A percentile compares a stretch with the other conserved stretches of the same genome.
These are phyloP conservation scores for Schizaphis graminum DNA, from an alignment of 2,888 invertebrate genomes.

Conservation along the genomic window DNA sequence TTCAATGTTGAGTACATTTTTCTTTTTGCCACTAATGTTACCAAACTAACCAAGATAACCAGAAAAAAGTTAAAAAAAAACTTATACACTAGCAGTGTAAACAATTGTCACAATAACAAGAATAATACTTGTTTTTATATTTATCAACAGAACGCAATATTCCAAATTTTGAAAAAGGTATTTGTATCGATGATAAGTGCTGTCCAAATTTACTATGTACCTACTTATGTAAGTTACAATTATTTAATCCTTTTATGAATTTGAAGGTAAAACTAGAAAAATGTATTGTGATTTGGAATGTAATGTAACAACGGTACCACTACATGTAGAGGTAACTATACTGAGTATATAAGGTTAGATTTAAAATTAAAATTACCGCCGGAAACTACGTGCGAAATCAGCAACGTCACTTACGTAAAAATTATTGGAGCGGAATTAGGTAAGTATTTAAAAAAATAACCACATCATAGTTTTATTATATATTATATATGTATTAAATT, in stretches of 20 bases:
- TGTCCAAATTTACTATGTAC: neutral
- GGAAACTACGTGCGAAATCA: neutral
- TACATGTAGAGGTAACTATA: neutral
- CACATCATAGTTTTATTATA: too few species aligned
- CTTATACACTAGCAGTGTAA: too few species aligned
- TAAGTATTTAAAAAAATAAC: neutral
- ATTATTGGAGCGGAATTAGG: constrained; percentile 16
- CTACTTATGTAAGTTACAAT: too few species aligned
- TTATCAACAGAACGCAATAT: neutral
- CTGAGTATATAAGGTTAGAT: too few species aligned
- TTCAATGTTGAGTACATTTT: too few species aligned
- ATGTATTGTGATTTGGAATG: neutral
- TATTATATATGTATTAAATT: too few species aligned
- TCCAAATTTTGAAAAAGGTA: neutral
- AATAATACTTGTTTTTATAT: neutral
- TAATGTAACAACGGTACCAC: neutral
- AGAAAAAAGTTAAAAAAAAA: neutral
- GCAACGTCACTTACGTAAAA: neutral
- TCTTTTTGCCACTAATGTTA: too few species aligned
- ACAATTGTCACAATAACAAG: neutral
- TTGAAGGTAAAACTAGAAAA: neutral
- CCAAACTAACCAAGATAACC: neutral
- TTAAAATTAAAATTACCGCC: neutral
- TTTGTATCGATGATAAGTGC: neutral
- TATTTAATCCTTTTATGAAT: neutral